phyloP scores from a whole-genome alignment of 2,888 invertebrate genomes.

The Eupeodes luniger region DNA sequence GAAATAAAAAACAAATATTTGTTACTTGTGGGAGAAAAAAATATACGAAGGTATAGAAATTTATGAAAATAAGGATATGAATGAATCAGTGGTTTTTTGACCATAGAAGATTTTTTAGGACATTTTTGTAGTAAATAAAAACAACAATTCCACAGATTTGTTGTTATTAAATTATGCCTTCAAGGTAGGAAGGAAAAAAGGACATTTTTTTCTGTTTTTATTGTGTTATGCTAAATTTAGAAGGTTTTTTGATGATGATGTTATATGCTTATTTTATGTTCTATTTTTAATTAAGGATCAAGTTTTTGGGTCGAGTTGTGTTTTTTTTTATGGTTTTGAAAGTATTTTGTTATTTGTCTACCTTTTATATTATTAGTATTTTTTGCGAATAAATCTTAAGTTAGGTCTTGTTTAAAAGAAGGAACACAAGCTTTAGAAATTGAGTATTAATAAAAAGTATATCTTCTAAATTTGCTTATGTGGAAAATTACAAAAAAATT shows the following conservation, averaged over 20 bases:
- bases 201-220: no score
- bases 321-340: no score
- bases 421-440: no score
- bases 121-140: background rate
- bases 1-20: slow-evolving; percentile 15
- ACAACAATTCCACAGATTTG: slow-evolving; percentile 12
- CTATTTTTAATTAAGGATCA: background rate
- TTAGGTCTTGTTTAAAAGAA: no score
- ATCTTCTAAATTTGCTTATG: no score
- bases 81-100: background rate
- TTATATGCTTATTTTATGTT: background rate
- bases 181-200: background rate
- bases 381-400: no score
- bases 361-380: no score
- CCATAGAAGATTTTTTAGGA: background rate
- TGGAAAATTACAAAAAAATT: no score
- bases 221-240: no score
- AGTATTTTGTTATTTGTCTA: no score
- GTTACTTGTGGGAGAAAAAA: background rate
- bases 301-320: background rate
- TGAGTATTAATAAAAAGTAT: no score
- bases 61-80: background rate
- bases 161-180: slow-evolving; percentile 16
- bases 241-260: background rate
- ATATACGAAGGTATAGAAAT: background rate